These are phyloP conservation scores for Melitaea cinxia DNA, from an alignment of 1,140 invertebrate species.

Conservation along the genomic window DNA sequence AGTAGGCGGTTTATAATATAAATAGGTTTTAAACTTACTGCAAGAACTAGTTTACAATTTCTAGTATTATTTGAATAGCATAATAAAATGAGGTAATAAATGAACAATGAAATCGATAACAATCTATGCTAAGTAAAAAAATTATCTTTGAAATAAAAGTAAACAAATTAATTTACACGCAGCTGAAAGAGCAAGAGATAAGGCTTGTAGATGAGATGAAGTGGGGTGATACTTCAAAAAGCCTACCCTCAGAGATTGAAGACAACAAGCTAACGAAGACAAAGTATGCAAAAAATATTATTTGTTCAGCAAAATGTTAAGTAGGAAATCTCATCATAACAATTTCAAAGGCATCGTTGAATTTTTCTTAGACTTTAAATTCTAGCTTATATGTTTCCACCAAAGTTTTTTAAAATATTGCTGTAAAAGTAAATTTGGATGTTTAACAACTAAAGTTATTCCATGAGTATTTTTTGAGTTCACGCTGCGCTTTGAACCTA, in stretches of 20 bases:
- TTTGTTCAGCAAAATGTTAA: conserved; percentile 32
- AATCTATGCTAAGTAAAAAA: neutral
- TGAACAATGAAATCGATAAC: neutral
- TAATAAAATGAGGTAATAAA: neutral
- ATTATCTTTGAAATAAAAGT: conserved; percentile 2
- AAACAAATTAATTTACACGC: conserved; percentile 17
- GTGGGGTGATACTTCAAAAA: conserved; percentile 25
- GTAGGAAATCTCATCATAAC: conserved; percentile 32
- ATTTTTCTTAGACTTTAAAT: neutral
- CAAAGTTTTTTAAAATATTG: neutral
- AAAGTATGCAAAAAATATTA: conserved; percentile 40
- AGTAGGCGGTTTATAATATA: too few species aligned
- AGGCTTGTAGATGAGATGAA: conserved; percentile 24
- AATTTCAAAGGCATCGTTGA: conserved; percentile 27
- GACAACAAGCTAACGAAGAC: conserved; percentile 38
- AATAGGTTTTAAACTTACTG: too few species aligned
- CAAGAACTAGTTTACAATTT: too few species aligned
- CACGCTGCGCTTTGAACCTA: neutral
- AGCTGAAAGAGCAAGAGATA: conserved; percentile 19
- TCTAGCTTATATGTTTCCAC: neutral
- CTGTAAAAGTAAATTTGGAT: neutral
- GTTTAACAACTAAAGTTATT: neutral
- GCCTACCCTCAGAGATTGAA: conserved; percentile 28
- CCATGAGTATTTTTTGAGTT: neutral
- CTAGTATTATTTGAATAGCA: neutral